Evolutionary conservation across 2,113 vertebrate genomes (phyloP).

Genomic region (Bos indicus): DNA sequence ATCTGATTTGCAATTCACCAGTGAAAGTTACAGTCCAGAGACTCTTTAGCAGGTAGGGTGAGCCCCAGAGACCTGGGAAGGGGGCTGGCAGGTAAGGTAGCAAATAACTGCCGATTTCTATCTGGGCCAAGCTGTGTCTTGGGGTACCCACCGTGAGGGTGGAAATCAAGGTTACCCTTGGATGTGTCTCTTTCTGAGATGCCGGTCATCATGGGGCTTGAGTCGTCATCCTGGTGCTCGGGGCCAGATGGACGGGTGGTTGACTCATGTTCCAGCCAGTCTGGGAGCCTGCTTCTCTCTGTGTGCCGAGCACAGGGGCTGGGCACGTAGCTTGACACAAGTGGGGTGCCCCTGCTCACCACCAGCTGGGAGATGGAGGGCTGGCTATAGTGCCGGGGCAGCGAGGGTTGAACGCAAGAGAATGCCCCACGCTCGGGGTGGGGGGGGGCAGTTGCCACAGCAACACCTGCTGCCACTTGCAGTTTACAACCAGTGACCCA

Average conservation of each 20-base stretch:
- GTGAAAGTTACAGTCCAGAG: background rate
- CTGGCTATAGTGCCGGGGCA: accelerated
- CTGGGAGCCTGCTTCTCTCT: background rate
- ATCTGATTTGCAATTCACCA: background rate
- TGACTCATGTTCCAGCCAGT: background rate
- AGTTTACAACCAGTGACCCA: background rate
- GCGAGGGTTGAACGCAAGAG: background rate
- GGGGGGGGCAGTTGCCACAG: background rate
- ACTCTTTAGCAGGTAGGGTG: background rate
- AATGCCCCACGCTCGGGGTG: accelerated
- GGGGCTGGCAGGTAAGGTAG: background rate
- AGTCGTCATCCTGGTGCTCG: background rate
- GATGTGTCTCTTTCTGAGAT: background rate
- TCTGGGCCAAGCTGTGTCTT: background rate
- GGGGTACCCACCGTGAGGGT: background rate
- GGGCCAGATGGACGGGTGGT: background rate
- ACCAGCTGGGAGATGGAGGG: too few species aligned
- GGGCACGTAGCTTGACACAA: background rate
- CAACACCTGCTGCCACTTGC: background rate
- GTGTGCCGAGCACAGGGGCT: background rate
- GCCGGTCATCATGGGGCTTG: background rate
- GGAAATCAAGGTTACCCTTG: too few species aligned
- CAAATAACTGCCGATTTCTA: background rate
- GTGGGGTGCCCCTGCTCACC: background rate
- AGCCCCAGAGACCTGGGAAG: background rate